Percentiles rank a stretch among this genome's conserved stretches.
Conservation (phyloP, 2,113 vertebrate species). For the Apeltes quadracus region DNA sequence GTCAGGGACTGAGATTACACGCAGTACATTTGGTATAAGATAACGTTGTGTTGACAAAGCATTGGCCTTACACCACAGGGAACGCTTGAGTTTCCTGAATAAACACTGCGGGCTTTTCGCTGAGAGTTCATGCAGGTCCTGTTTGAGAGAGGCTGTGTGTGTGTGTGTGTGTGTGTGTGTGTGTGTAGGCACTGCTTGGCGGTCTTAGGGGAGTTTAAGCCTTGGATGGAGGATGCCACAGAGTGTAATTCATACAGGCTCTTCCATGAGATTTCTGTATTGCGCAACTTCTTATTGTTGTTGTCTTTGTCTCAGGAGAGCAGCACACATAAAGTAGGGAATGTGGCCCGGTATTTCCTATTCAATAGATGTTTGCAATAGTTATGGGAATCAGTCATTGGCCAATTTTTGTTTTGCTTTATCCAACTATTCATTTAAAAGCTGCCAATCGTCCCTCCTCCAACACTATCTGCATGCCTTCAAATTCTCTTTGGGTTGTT, state of each 20-base stretch:
- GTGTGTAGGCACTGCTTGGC: conserved; percentile 22
- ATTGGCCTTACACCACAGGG: background rate
- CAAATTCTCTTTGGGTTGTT: background rate
- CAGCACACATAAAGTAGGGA: background rate
- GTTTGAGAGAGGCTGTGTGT: background rate
- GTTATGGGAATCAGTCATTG: background rate
- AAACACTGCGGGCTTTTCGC: background rate
- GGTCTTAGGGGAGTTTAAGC: conserved; percentile 30
- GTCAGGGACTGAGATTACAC: background rate
- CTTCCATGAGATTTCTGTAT: conserved; percentile 2
- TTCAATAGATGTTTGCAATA: background rate
- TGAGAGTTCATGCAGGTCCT: background rate
- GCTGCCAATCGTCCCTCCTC: background rate
- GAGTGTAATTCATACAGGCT: conserved; percentile 4
- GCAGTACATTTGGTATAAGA: background rate
- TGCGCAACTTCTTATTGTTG: conserved; percentile 17
- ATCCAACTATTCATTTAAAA: background rate
- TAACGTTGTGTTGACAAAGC: background rate
- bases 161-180: conserved; percentile 17
- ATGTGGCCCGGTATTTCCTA: background rate
- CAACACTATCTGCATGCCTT: background rate
- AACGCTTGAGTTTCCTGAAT: background rate
- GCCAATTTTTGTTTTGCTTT: background rate
- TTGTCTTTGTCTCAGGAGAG: conserved; percentile 15
- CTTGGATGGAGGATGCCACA: conserved; percentile 22